phyloP scores from a whole-genome alignment of 2,888 invertebrate genomes.

The Nymphalis c-album region DNA sequence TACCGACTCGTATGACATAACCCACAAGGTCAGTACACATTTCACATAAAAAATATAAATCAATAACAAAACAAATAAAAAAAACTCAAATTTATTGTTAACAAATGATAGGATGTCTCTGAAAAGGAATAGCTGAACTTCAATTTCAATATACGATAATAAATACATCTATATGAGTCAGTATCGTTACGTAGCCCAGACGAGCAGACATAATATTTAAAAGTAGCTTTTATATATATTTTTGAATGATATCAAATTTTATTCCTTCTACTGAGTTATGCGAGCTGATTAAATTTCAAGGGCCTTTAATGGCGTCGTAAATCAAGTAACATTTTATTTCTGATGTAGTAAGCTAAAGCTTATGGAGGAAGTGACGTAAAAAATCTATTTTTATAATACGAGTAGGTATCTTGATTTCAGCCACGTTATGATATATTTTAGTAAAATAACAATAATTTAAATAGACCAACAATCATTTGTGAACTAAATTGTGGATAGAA shows the following conservation, averaged over 20 bases:
- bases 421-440: not conserved
- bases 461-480: no score
- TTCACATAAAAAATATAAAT: no score
- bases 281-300: slow-evolving; percentile 41
- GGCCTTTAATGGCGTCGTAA: slow-evolving; percentile 39
- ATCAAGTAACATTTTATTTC: slow-evolving; percentile 36
- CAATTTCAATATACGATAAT: no score
- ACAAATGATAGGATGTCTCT: no score
- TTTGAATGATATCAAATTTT: slow-evolving; percentile 37
- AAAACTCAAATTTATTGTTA: no score
- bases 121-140: no score
- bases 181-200: no score
- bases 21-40: no score
- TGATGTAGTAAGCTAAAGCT: slow-evolving; percentile 30
- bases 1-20: no score
- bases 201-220: not conserved
- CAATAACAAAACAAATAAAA: no score
- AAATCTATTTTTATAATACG: slow-evolving; percentile 5
- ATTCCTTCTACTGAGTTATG: slow-evolving; percentile 32
- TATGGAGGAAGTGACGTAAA: slow-evolving; percentile 26
- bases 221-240: slow-evolving; percentile 14
- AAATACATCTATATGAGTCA: no score
- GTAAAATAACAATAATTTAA: not conserved
- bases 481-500: no score
- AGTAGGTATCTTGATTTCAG: not conserved